Conservation (phyloP, 2,888 invertebrate species). For the Proisotoma minuta region DNA sequence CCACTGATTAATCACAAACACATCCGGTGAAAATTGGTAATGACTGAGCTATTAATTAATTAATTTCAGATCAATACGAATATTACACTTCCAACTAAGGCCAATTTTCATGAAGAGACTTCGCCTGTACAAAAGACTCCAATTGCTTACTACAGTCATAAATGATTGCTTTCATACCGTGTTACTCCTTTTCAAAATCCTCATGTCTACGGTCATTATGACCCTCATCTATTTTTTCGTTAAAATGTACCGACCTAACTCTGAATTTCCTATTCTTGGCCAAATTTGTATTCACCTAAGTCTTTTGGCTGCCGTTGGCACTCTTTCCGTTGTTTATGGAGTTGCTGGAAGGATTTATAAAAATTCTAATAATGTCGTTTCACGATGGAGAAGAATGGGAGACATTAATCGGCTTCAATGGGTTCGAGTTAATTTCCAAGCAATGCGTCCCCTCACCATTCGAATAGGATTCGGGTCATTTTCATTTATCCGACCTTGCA, state of each 20-base stretch:
- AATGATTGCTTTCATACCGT: constrained; percentile 13
- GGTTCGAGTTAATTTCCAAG: constrained; percentile 4
- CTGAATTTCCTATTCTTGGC: not conserved
- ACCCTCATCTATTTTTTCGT: constrained; percentile 12
- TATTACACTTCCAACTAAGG: constrained; percentile 8
- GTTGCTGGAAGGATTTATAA: constrained; percentile 7
- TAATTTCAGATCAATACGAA: constrained; percentile 9
- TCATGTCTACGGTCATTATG: constrained; percentile 13
- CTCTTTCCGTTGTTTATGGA: constrained; percentile 3
- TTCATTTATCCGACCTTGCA: constrained; percentile 3
- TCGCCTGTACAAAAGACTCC: constrained; percentile 3
- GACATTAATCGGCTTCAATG: constrained; percentile 9
- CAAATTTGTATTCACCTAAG: constrained; percentile 10
- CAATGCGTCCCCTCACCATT: constrained; percentile 7
- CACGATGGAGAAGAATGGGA: constrained; percentile 11
- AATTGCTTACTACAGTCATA: constrained; percentile 5
- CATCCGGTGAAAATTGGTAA: too few species aligned
- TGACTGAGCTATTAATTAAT: not conserved
- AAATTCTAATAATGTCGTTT: constrained; percentile 1
- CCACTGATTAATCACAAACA: too few species aligned
- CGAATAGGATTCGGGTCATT: constrained; percentile 4
- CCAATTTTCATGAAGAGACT: constrained; percentile 9
- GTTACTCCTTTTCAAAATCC: constrained; percentile 6
- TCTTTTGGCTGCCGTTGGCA: not conserved
- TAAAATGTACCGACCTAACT: not conserved